Base-by-base conservation (phyloP, 2,888 invertebrate genomes). In the Drosophila vallismaia region DNA sequence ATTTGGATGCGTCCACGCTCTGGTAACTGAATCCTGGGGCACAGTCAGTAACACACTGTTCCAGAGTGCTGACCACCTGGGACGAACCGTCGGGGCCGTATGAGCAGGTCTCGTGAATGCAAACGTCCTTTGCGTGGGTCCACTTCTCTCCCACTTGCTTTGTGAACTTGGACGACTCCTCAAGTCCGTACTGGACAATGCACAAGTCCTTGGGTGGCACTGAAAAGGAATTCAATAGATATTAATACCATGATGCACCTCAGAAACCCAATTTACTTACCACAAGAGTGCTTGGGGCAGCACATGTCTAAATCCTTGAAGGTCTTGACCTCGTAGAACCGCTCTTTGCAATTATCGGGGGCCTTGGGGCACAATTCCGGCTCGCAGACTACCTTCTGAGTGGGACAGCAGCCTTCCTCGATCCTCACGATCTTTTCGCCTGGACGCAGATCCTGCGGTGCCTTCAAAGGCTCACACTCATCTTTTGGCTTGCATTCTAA, bases 401-500 rank as follows among this genome's bases (percentile, higher is more conserved):
- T 92, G 0, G 96, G 95, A 86, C 97, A 97, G 88, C 97, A 97
- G 0, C 96, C 96, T 19, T 93, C 92, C 1, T 92, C 92, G 71
- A 94, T 93, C n/a, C 93, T 88, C 1, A 92, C 89, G 31, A 93
- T 91, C 68, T 93, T 93, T 91, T 94, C 94, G 14, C 96, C 96
- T 0, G 94, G 93, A 73, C 94, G 93, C 19, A 95, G 78, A 29
- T 92, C 55, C 92, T 93, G 71, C 80, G 92, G 68, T 1, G 89
- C 80, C 0, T 91, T 90, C 1, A 94, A 80, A 0, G 90, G 88
- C 5, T 94, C 94, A 86, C 97, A 97, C 73, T 96, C 94, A 45
- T 94, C 94, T 4, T 92, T 90, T 0, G 95, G 95, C 86, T 94
- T 94, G 86, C 97, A 97, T 92, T 95, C 96, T 95, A 76, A n/a